Conservation (phyloP, 2,797 vertebrate genomes). For the Pangasius krempfi region DNA sequence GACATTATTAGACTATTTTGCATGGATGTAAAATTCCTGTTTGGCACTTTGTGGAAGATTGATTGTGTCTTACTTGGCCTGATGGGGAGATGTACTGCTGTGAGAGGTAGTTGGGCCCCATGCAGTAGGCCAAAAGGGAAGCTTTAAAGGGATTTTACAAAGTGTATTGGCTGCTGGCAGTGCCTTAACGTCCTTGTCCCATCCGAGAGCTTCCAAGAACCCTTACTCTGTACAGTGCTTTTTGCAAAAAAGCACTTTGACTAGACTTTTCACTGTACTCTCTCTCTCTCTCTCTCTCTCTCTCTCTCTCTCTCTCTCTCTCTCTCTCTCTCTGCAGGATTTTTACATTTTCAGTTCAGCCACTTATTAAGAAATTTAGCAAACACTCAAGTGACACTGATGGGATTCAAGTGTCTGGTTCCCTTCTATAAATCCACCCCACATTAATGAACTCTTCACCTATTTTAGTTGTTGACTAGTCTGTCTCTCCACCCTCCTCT, state of each 20-base stretch:
- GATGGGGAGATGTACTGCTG: background rate
- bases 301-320: too few relatives aligned
- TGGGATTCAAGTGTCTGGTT: slow-evolving; percentile 37
- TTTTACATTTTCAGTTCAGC: slow-evolving; percentile 2
- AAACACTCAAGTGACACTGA: slow-evolving; percentile 25
- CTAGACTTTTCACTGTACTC: background rate
- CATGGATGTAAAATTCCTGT: slow-evolving; percentile 33
- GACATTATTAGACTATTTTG: slow-evolving; percentile 39
- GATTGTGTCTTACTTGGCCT: slow-evolving; percentile 29
- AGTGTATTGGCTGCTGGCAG: slow-evolving; percentile 24
- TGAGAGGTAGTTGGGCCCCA: slow-evolving; percentile 27
- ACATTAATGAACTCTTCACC: slow-evolving; percentile 52
- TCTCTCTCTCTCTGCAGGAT: background rate
- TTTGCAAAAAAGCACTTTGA: background rate
- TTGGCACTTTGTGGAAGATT: slow-evolving; percentile 20
- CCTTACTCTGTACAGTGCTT: slow-evolving; percentile 6
- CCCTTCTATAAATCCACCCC: slow-evolving; percentile 19
- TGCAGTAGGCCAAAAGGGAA: slow-evolving; percentile 15
- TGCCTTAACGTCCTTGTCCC: slow-evolving; percentile 28
- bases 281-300: too few relatives aligned
- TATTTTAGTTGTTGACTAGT: slow-evolving; percentile 44
- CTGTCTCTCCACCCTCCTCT: slow-evolving; percentile 24
- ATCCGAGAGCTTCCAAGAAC: slow-evolving; percentile 40
- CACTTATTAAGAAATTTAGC: slow-evolving; percentile 18
- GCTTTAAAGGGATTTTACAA: slow-evolving; percentile 33